These are phyloP conservation scores for Dastarcus helophoroides DNA, from an alignment of 2,888 invertebrate genomes.

Conservation along the genomic window DNA sequence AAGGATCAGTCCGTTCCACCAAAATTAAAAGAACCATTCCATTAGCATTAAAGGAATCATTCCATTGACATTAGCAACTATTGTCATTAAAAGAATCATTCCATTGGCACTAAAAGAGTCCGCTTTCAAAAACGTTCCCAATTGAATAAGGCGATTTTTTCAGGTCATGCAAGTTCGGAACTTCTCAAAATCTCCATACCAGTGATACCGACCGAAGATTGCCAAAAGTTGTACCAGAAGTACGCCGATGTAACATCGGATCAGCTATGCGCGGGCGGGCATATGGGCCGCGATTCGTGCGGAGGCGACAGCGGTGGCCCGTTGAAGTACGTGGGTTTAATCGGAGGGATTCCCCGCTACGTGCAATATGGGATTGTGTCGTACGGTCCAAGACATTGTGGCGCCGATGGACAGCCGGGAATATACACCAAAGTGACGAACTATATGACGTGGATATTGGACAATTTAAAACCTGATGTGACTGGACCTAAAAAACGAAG, in stretches of 20 bases:
- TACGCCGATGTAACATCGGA: conserved; percentile 23
- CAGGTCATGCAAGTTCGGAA: conserved; percentile 25
- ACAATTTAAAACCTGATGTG: conserved; percentile 37
- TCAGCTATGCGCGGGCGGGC: conserved; percentile 54
- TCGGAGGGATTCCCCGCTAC: conserved; percentile 34
- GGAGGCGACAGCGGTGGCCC: conserved; percentile 60
- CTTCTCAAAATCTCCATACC: conserved; percentile 37
- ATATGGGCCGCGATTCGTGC: conserved; percentile 49
- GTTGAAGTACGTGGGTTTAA: conserved; percentile 35
- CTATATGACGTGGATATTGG: conserved; percentile 56
- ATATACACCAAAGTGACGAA: conserved; percentile 55
- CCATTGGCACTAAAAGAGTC: too few species aligned
- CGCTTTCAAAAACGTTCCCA: too few species aligned
- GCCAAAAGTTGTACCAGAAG: conserved; percentile 23
- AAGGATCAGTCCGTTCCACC: too few species aligned
- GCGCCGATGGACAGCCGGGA: conserved; percentile 50
- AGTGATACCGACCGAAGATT: conserved; percentile 29
- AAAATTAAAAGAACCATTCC: too few species aligned
- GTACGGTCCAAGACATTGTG: conserved; percentile 38
- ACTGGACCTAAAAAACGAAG: too few species aligned
- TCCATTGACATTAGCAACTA: too few species aligned
- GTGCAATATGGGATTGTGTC: conserved; percentile 48
- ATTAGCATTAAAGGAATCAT: too few species aligned
- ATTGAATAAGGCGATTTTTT: too few species aligned
- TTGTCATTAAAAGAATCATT: too few species aligned